These are phyloP conservation scores for Macquaria australasica DNA, from an alignment of 2,113 vertebrate genomes.

Conservation along the genomic window DNA sequence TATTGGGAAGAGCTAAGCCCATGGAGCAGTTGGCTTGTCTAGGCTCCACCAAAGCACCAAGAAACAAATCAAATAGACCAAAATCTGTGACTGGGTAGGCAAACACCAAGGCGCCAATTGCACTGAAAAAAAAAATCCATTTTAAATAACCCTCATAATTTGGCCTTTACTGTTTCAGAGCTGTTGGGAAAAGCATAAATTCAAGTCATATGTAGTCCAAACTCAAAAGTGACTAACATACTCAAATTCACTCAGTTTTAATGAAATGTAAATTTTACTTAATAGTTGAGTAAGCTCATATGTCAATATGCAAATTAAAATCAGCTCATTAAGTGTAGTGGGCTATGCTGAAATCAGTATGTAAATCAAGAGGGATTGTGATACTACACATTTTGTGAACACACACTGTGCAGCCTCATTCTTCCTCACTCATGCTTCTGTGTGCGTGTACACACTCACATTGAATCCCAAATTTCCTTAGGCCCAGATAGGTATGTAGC, in stretches of 20 bases:
- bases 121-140: slow-evolving; percentile 1
- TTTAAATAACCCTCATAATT: slow-evolving; percentile 35
- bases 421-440: slow-evolving; percentile 10
- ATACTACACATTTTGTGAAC: slow-evolving; percentile 30
- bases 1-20: slow-evolving; percentile 66
- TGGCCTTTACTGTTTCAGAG: slow-evolving; percentile 32
- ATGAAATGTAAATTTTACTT: slow-evolving; percentile 59
- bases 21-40: slow-evolving; percentile 61
- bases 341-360: slow-evolving; percentile 47
- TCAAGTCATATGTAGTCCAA: slow-evolving; percentile 24
- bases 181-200: slow-evolving; percentile 45
- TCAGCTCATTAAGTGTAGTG: slow-evolving; percentile 63
- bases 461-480: slow-evolving; percentile 14
- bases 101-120: slow-evolving; percentile 45
- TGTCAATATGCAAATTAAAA: slow-evolving; percentile 65
- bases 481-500: neutral
- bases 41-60: slow-evolving; percentile 54
- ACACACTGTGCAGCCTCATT: slow-evolving; percentile 3
- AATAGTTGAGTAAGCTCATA: slow-evolving; percentile 54
- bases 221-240: slow-evolving; percentile 34
- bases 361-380: slow-evolving; percentile 51
- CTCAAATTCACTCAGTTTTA: slow-evolving; percentile 47
- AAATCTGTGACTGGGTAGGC: slow-evolving; percentile 43
- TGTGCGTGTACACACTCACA: neutral
- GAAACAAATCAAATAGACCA: slow-evolving; percentile 62